Base-by-base conservation (phyloP, 2,113 vertebrate genomes). In the Pelobates fuscus region DNA sequence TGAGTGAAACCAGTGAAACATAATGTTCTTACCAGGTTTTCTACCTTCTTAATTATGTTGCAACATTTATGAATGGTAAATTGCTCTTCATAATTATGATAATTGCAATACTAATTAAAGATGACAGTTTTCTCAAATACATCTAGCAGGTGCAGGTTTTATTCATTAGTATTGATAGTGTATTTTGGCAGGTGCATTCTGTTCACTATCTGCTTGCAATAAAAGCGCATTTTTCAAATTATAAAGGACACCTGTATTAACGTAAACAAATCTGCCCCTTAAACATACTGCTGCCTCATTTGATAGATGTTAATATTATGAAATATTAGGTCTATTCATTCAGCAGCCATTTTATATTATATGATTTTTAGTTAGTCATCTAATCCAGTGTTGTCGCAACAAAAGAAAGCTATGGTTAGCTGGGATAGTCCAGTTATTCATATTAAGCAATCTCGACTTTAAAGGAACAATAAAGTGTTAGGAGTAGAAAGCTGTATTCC, bases 11-110 rank as follows among this genome's bases (percentile, higher is more conserved):
- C 52, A 55, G 21, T 20, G n/a, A 55, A 20, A 21, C 52, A 23
- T 55, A 55, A 55, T 20, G 20, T 72, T 14, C 32, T 49, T n/a
- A 37, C 10, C 5, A 0, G 32, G 10, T 37, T 24, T 62, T 37
- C 21, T 21, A 67, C 25, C 32, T 71, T 27, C 41, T 61, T 37
- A 72, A 72, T 64, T 26, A 72, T 63, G 44, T 63, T 72, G 59
- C 43, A 29, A 26, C 46, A 63, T 72, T 64, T 49, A 71, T 54
- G 26, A 54, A 54, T 8, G 54, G 59, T n/a, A 63, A 72, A 72
- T 72, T 63, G 15, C 59, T 54, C 20, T n/a, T 71, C 27, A 46
- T 32, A 74, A 74, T 74, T 55, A 73, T 43, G 24, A 66, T 74
- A 74, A 74, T 74, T 74, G 52, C 20, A 55, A 10, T 41, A 5